Evolutionary conservation across 1,140 invertebrate genomes (phyloP).

Genomic region (Uloborus diversus): DNA sequence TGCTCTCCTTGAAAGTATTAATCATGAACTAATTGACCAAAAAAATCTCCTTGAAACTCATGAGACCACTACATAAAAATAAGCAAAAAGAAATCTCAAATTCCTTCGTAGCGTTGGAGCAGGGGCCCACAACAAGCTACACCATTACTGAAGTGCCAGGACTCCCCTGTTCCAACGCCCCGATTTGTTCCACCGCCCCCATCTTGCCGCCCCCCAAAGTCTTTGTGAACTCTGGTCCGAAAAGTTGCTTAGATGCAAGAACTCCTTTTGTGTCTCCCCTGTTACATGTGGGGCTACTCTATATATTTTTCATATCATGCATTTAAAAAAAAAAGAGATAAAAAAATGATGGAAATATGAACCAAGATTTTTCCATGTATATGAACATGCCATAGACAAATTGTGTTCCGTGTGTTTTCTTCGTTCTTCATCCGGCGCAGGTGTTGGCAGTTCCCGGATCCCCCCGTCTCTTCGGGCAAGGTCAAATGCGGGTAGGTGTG

Average conservation of each 20-base stretch:
- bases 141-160: slow-evolving; percentile 57
- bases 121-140: slow-evolving; percentile 53
- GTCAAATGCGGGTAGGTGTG: slow-evolving; percentile 55
- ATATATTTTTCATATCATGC: slow-evolving; percentile 57
- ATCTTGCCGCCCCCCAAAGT: not conserved
- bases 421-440: slow-evolving; percentile 29
- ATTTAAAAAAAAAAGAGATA: slow-evolving; percentile 40
- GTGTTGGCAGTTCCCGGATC: not conserved
- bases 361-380: slow-evolving; percentile 45
- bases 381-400: slow-evolving; percentile 45
- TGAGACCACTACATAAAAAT: no score
- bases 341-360: not conserved
- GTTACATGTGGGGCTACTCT: slow-evolving; percentile 40
- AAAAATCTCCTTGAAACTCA: no score
- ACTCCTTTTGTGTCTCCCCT: not conserved
- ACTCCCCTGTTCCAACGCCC: slow-evolving; percentile 4
- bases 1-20: slow-evolving; percentile 32
- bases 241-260: slow-evolving; percentile 47
- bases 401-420: slow-evolving; percentile 54
- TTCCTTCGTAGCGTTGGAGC: not conserved
- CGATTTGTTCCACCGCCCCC: not conserved
- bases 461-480: not conserved
- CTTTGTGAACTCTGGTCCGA: slow-evolving; percentile 49
- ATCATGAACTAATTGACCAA: no score
- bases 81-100: no score